These are phyloP conservation scores for Hydrotaea cyrtoneurina DNA, from an alignment of 2,888 invertebrate species.

Conservation along the genomic window DNA sequence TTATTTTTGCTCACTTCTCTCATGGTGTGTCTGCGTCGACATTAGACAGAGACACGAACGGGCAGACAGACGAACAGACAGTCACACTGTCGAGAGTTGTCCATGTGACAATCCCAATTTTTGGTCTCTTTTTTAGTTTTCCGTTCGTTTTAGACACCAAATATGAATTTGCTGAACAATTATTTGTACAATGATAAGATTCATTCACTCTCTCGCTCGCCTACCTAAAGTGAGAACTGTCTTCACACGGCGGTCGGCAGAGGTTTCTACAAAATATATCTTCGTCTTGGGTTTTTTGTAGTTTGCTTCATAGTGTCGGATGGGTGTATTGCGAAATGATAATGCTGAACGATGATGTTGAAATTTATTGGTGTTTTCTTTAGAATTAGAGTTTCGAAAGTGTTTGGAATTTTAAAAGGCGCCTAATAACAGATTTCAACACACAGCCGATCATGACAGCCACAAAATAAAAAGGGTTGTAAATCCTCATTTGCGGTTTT, in stretches of 20 bases:
- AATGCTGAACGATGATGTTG: conserved; percentile 7
- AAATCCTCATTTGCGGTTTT: no score
- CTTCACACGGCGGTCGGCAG: not conserved
- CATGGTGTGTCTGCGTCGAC: conserved; percentile 19
- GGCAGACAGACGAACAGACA: conserved; percentile 13
- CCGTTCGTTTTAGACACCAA: not conserved
- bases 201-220: not conserved
- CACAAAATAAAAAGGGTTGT: no score
- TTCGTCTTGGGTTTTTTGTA: no score
- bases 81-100: conserved; percentile 21
- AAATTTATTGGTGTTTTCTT: not conserved
- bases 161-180: conserved; percentile 28
- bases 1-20: conserved; percentile 13
- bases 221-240: conserved; percentile 48
- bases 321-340: conserved; percentile 45
- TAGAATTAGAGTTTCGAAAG: not conserved
- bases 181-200: conserved; percentile 49
- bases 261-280: not conserved
- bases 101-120: conserved; percentile 61
- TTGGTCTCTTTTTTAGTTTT: conserved; percentile 37
- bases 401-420: not conserved
- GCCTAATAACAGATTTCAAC: no score
- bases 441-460: no score
- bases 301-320: not conserved
- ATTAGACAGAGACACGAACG: conserved; percentile 35